A percentile compares a stretch with the other conserved stretches of the same genome.
Conservation (phyloP, 2,113 vertebrate genomes). For the Anthoscopus minutus region DNA sequence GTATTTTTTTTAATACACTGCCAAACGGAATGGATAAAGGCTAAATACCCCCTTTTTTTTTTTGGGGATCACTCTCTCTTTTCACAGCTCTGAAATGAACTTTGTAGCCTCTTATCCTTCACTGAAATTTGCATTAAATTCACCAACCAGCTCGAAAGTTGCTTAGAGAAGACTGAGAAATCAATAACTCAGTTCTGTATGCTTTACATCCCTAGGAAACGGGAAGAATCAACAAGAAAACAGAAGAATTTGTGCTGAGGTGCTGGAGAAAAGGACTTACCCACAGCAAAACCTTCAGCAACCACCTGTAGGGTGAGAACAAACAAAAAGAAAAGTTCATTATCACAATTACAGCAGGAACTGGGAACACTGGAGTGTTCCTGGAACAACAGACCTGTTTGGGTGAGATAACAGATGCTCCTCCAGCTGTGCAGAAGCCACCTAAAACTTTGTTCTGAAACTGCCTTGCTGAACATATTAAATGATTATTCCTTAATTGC, state of each 20-base stretch:
- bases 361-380: background rate
- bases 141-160: fast-evolving
- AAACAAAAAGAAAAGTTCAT: background rate
- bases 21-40: background rate
- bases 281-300: background rate
- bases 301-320: background rate
- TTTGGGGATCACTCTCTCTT: background rate
- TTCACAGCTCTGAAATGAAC: background rate
- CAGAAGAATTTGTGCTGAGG: background rate
- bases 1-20: background rate
- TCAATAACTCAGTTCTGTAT: fast-evolving
- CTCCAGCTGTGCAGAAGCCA: background rate
- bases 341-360: background rate
- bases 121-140: background rate
- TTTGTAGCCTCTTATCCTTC: background rate
- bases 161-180: background rate
- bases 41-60: background rate
- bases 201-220: background rate
- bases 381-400: background rate
- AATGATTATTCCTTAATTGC: background rate
- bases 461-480: background rate
- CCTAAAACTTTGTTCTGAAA: background rate
- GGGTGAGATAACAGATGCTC: background rate
- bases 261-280: background rate
- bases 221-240: background rate